phyloP scores from a whole-genome alignment of 2,113 vertebrate genomes.

The Bujurquina vittata region DNA sequence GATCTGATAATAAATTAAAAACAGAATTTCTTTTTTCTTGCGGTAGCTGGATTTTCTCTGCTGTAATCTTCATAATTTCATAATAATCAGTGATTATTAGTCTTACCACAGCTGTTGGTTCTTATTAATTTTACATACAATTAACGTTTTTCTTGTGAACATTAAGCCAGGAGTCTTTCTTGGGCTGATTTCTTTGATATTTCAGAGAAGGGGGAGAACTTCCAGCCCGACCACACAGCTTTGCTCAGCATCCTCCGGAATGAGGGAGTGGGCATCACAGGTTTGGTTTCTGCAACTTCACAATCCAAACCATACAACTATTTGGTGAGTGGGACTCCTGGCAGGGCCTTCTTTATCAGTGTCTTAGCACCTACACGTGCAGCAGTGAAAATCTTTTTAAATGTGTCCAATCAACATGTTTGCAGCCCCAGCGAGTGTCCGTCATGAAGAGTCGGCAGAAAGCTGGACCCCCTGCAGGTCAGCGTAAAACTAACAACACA shows the following conservation, averaged over 20 bases:
- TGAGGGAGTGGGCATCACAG: conserved; percentile 34
- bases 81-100: too few relatives aligned
- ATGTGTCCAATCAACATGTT: background rate
- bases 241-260: conserved; percentile 69
- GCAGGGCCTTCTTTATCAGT: background rate
- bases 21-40: too few relatives aligned
- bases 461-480: conserved; percentile 58
- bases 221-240: conserved; percentile 57
- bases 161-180: background rate
- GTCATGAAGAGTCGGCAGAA: conserved; percentile 68
- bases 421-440: conserved; percentile 77
- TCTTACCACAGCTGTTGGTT: too few relatives aligned
- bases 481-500: background rate
- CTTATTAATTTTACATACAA: background rate
- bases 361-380: rapidly evolving
- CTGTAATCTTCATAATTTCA: too few relatives aligned
- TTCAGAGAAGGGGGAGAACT: conserved; percentile 57
- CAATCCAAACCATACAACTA: conserved; percentile 55
- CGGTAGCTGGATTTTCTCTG: too few relatives aligned
- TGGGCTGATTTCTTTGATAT: background rate
- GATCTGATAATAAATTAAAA: too few relatives aligned
- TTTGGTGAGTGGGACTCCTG: conserved; percentile 52
- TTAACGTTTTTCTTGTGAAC: background rate
- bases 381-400: background rate
- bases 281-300: conserved; percentile 16